Evolutionary conservation across 2,113 vertebrate species (phyloP).

Genomic region (Archocentrus centrarchus): DNA sequence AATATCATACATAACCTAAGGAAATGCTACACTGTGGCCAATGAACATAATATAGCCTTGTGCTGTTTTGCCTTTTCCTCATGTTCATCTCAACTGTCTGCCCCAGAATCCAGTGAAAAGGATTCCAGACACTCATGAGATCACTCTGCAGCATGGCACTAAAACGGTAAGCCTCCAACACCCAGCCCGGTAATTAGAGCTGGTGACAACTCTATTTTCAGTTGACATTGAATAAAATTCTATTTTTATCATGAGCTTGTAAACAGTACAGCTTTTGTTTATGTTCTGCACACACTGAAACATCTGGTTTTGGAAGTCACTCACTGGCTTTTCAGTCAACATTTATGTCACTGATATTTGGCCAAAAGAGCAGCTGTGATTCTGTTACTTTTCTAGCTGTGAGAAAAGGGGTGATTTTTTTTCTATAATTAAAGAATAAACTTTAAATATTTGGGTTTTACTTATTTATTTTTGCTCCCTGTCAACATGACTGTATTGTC

Average conservation of each 20-base stretch:
- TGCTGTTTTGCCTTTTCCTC: not conserved
- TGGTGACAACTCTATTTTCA: constrained; percentile 4
- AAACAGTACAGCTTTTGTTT: not conserved
- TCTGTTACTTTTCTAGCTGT: not conserved
- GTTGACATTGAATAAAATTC: constrained; percentile 1
- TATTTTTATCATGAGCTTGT: constrained; percentile 8
- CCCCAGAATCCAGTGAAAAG: constrained; percentile 90
- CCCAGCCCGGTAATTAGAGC: not conserved
- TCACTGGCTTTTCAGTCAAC: constrained; percentile 3
- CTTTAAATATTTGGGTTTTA: constrained; percentile 13
- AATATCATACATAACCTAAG: constrained; percentile 3
- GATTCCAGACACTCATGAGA: constrained; percentile 97
- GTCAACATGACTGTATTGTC: not conserved
- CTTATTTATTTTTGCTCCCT: not conserved
- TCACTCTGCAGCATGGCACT: constrained; percentile 91
- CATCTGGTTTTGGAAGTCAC: not conserved
- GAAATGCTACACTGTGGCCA: not conserved
- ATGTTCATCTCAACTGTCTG: constrained; percentile 4
- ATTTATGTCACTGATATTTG: not conserved
- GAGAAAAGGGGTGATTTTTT: not conserved
- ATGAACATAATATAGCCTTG: not conserved
- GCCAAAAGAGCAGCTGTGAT: not conserved
- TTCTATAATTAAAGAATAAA: not conserved
- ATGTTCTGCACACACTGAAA: not conserved
- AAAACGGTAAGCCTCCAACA: constrained; percentile 86